These are phyloP conservation scores for Malurus splendens DNA, from an alignment of 2,797 vertebrate species.

Conservation along the genomic window DNA sequence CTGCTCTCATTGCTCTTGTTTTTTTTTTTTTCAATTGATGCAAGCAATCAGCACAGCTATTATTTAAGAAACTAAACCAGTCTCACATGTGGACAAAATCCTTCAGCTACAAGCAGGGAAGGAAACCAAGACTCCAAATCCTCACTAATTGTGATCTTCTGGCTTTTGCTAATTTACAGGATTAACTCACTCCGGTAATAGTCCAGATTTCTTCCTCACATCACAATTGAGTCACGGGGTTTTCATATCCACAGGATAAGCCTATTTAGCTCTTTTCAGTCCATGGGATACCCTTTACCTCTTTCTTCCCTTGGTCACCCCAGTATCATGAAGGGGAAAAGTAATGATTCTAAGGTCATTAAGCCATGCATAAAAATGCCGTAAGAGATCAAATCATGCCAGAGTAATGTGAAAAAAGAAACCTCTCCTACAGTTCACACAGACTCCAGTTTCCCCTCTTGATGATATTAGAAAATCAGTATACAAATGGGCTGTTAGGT, in stretches of 20 bases:
- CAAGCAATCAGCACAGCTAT: background rate
- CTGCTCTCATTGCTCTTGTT: background rate
- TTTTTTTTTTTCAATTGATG: background rate
- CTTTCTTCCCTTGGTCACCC: slow-evolving; percentile 37
- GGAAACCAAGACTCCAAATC: slow-evolving; percentile 55
- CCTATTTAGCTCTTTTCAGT: slow-evolving; percentile 54
- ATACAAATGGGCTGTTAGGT: background rate
- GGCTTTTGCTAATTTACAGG: slow-evolving; percentile 54
- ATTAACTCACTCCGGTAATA: slow-evolving; percentile 53
- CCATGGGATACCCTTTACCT: slow-evolving; percentile 54
- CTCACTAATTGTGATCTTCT: slow-evolving; percentile 61
- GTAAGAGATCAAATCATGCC: slow-evolving; percentile 50
- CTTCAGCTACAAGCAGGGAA: background rate
- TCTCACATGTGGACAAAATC: slow-evolving; percentile 17
- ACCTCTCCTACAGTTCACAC: background rate
- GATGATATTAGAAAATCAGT: background rate
- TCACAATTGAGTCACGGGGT: slow-evolving; percentile 60
- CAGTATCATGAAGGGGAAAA: slow-evolving; percentile 45
- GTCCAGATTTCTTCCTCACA: slow-evolving; percentile 51
- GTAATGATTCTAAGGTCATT: slow-evolving; percentile 52
- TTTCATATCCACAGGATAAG: slow-evolving; percentile 63
- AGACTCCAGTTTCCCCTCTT: background rate
- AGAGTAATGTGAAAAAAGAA: slow-evolving; percentile 28
- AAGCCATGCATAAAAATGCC: slow-evolving; percentile 64
- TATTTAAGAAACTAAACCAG: background rate